These are phyloP conservation scores for Microplitis mediator DNA, from an alignment of 1,140 invertebrate genomes.

Conservation along the genomic window DNA sequence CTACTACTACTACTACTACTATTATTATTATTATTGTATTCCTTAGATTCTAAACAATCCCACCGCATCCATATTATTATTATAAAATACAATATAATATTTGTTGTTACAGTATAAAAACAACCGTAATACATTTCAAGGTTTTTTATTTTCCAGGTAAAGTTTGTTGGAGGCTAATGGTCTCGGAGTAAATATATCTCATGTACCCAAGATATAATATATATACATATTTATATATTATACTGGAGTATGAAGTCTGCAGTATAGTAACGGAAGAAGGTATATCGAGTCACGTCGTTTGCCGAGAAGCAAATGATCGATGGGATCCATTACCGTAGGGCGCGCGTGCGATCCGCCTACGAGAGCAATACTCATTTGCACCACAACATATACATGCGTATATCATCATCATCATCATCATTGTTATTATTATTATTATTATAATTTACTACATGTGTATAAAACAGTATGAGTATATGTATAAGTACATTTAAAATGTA, in stretches of 20 bases:
- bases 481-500: neutral
- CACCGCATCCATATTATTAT: too few species aligned
- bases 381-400: neutral
- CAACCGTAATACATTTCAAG: neutral
- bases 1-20: neutral
- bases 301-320: neutral
- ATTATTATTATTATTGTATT: too few species aligned
- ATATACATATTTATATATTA: too few species aligned
- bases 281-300: neutral
- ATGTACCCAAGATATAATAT: neutral
- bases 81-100: too few species aligned
- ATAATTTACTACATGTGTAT: neutral
- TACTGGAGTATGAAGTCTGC: too few species aligned
- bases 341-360: slow-evolving; percentile 11
- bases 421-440: too few species aligned
- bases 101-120: too few species aligned
- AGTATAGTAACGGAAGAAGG: too few species aligned
- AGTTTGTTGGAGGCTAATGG: neutral
- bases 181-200: neutral
- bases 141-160: neutral
- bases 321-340: slow-evolving; percentile 13
- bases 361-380: neutral
- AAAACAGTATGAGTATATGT: neutral
- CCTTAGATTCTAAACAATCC: too few species aligned
- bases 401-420: neutral